Percentiles rank a stretch among this genome's conserved stretches.
These are phyloP conservation scores for Apaloderma vittatum DNA, from an alignment of 2,113 vertebrate genomes.

Conservation along the genomic window DNA sequence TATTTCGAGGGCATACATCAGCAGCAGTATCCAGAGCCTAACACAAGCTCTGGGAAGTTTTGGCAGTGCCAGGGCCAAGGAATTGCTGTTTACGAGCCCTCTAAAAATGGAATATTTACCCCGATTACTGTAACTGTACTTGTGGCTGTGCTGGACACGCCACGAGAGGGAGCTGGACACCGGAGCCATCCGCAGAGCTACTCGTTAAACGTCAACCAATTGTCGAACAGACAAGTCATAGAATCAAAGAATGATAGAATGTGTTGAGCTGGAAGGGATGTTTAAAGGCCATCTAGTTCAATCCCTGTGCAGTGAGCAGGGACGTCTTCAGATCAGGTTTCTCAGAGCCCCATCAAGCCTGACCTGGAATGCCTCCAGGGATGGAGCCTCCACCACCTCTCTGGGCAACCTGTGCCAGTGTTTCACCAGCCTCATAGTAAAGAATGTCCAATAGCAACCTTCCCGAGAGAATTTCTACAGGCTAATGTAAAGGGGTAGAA, in stretches of 20 bases:
- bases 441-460: neutral
- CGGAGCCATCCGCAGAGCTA: fast-evolving
- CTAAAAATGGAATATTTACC: neutral
- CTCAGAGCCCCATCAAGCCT: no score
- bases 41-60: neutral
- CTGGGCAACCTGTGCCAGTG: no score
- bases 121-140: fast-evolving
- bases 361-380: no score
- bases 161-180: constrained; percentile 21
- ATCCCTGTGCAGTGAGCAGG: no score
- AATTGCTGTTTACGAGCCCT: neutral
- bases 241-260: no score
- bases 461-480: neutral
- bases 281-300: no score
- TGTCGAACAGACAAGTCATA: no score
- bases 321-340: no score
- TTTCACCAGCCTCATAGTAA: no score
- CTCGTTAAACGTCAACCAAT: fast-evolving
- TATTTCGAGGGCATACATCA: fast-evolving
- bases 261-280: no score
- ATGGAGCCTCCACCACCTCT: no score
- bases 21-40: neutral
- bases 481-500: neutral
- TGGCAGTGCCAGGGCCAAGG: no score
- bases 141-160: neutral